Conservation (phyloP, 2,888 invertebrate species). For the Ethmia dodecea region DNA sequence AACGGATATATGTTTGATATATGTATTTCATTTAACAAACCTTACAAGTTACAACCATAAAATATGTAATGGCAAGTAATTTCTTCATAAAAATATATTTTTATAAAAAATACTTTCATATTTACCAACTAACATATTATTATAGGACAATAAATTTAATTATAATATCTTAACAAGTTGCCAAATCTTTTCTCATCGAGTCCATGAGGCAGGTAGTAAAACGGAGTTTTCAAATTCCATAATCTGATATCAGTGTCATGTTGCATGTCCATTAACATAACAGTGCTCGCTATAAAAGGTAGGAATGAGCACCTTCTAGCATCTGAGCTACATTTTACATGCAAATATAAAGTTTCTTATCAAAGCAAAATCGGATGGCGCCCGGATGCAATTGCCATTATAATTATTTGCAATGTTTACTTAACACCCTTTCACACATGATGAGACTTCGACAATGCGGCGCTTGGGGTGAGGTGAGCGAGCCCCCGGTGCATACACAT, state of each 20-base stretch:
- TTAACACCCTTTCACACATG: conserved; percentile 78
- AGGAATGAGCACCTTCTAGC: conserved; percentile 53
- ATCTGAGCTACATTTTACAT: conserved; percentile 56
- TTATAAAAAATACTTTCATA: no score
- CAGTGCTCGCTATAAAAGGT: conserved; percentile 56
- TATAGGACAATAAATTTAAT: no score
- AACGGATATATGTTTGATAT: no score
- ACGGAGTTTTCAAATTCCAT: conserved; percentile 44
- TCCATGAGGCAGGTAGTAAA: conserved; percentile 9
- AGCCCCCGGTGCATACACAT: conserved; percentile 30
- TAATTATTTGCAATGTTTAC: conserved; percentile 79
- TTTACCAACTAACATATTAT: no score
- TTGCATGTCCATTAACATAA: conserved; percentile 69
- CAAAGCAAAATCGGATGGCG: conserved; percentile 51
- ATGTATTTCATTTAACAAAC: no score
- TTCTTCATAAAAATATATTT: no score
- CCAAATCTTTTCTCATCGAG: no score
- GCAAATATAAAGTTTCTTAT: conserved; percentile 68
- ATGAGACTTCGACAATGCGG: conserved; percentile 62
- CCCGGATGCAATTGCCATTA: conserved; percentile 69
- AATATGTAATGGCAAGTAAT: no score
- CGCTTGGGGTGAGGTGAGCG: conserved; percentile 34
- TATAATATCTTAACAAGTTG: no score
- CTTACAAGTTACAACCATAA: no score
- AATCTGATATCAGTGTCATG: conserved; percentile 75